Percentiles rank a stretch among this genome's conserved stretches.
These are phyloP conservation scores for Amphiprion percula DNA, from an alignment of 2,113 vertebrate genomes.

Conservation along the genomic window DNA sequence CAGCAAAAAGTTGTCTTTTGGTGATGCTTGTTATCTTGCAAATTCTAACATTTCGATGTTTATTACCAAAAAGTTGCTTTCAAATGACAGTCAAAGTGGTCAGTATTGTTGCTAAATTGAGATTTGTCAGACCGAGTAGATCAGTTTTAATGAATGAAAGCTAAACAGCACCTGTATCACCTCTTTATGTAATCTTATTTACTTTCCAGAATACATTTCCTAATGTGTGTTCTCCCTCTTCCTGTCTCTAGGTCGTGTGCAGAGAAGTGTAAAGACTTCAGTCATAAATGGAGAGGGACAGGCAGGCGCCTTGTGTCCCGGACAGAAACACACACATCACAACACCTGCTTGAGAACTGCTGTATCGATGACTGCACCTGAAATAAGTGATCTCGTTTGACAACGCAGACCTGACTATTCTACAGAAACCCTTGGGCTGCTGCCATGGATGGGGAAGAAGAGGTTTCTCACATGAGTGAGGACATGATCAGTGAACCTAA, in stretches of 20 bases:
- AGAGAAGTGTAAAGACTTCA: conserved; percentile 51
- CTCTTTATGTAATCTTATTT: conserved; percentile 20
- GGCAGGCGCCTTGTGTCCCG: conserved; percentile 61
- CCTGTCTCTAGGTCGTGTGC: conserved; percentile 57
- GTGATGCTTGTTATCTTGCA: neutral
- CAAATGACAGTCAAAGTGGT: neutral
- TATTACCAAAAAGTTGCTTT: neutral
- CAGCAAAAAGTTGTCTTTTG: too few relatives aligned
- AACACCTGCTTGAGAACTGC: conserved; percentile 68
- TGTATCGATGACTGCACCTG: conserved; percentile 79
- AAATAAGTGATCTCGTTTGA: conserved; percentile 68
- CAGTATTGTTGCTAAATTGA: neutral
- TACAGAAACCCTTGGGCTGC: conserved; percentile 71
- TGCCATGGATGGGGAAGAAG: conserved; percentile 84
- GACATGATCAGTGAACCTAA: conserved; percentile 68
- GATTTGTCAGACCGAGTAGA: neutral
- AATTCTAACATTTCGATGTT: neutral
- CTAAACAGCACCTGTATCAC: neutral
- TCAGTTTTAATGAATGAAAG: too few relatives aligned
- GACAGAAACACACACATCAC: conserved; percentile 53
- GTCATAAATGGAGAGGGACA: conserved; percentile 78
- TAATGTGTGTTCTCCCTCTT: neutral
- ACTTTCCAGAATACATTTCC: conserved; percentile 7
- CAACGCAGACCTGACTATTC: conserved; percentile 68
- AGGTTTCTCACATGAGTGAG: conserved; percentile 72